A percentile compares a stretch with the other conserved stretches of the same genome.
Evolutionary conservation across 2,797 vertebrate species (phyloP).

Genomic region (Gobio occitaniae): DNA sequence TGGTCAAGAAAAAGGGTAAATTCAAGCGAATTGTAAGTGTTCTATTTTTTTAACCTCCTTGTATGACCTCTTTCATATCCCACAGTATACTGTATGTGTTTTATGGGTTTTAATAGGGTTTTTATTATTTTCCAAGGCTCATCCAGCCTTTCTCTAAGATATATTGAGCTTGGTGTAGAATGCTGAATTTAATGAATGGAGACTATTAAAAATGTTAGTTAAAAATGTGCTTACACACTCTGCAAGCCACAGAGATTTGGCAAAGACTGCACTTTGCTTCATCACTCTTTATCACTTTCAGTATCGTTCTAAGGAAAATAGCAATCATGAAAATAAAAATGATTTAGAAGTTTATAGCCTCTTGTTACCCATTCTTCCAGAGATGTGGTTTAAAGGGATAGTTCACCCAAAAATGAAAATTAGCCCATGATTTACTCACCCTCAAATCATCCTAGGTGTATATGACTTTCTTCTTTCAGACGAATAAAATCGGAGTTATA

Average conservation of each 20-base stretch:
- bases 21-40: constrained; percentile 72
- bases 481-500: too few species aligned
- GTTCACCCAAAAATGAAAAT: too few species aligned
- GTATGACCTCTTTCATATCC: neutral
- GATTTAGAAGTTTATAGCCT: neutral
- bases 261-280: neutral
- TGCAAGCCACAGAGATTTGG: constrained; percentile 18
- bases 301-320: neutral
- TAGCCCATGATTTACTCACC: too few species aligned
- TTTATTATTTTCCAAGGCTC: neutral
- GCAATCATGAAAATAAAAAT: constrained; percentile 1
- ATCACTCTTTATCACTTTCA: neutral
- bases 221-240: constrained; percentile 25
- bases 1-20: constrained; percentile 72
- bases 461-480: too few species aligned
- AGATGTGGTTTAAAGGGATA: neutral
- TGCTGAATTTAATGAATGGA: constrained; percentile 4
- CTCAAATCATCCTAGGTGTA: too few species aligned
- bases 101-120: neutral
- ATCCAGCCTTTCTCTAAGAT: constrained; percentile 1
- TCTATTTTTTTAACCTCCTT: neutral
- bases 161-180: neutral
- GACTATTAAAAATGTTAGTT: neutral
- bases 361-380: neutral
- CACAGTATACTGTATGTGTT: neutral